Evolutionary conservation across 30 jellyfish, hydroid and myxozoan genomes (phyloP), one percentile per base, ranked within the genome.

Genomic region (Cassiopea xamachana): DNA sequence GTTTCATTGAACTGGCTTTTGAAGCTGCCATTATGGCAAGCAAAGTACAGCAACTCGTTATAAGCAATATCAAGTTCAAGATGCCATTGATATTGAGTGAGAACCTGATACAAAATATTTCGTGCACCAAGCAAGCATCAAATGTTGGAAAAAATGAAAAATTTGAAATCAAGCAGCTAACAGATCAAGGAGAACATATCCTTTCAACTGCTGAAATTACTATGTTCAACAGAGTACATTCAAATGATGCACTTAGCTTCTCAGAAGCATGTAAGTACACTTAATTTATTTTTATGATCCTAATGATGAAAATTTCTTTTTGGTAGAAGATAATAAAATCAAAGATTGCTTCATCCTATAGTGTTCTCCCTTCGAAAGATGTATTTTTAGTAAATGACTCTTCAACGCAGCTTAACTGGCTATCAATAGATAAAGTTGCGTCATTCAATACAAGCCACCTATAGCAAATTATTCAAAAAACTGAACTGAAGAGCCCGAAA

Each of bases 1-100:
- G 80, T 7, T 71, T 16, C 27, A 19, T 71, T 27, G 80, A 71
- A 16, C 55, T 71, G 17, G 80, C 80, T 2, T 71, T 71, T 71
- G 80, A 71, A 71, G 80, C 80, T 71, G 80, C 58, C 51, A 27
- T 71, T 71, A 71, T 71, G 80, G 39, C 6, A n/a, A 71, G 39
- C 51, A 71, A 71, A 43, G 3, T 71, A 71, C 80, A 71, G 7
- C 50, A 51, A 6, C 51, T 71, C 4, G 39, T 39, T 16, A 2
- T 71, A 17, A n/a, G 80, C 6, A 71, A 71, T 43, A 9, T 71
- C 3, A 14, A 4, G 39, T 71, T 16, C 80, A 71, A 43, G 39
- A 71, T 14, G 4, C 6, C 27, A 4, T 43, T 71, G 80, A 51
- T 55, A 18, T 19, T 71, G 80, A 27, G 27, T 71, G 80, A 71